A percentile compares a stretch with the other conserved stretches of the same genome.
These are phyloP conservation scores for Ypsolopha sequella DNA, from an alignment of 2,888 invertebrate species.

Conservation along the genomic window DNA sequence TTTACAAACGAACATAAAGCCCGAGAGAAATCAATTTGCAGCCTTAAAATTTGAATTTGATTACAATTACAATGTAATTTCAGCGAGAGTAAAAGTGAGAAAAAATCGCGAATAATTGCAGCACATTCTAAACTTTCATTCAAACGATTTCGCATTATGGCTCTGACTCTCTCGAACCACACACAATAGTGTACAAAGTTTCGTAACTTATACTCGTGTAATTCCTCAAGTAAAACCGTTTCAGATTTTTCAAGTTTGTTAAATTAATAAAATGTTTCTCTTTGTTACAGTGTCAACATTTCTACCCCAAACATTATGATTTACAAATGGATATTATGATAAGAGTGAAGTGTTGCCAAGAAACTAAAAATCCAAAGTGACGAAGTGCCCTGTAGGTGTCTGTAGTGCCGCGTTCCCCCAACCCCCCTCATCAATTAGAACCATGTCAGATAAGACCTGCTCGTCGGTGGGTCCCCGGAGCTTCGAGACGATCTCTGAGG, in stretches of 20 bases:
- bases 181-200: not conserved
- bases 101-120: not conserved
- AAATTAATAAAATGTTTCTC: constrained; percentile 13
- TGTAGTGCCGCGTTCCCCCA: constrained; percentile 60
- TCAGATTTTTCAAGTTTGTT: not conserved
- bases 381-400: constrained; percentile 65
- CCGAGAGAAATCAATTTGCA: not conserved
- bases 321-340: constrained; percentile 72
- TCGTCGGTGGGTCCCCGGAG: constrained; percentile 63
- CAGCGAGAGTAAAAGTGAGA: constrained; percentile 25
- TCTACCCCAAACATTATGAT: constrained; percentile 70
- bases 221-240: too few relatives aligned
- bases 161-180: not conserved
- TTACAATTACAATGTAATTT: constrained; percentile 8
- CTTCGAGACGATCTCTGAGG: constrained; percentile 66
- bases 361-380: constrained; percentile 71
- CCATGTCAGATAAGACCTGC: constrained; percentile 62
- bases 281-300: constrained; percentile 70
- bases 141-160: not conserved
- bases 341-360: constrained; percentile 70
- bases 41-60: not conserved
- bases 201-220: not conserved
- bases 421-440: constrained; percentile 24
- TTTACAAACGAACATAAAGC: not conserved
- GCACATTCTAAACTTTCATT: not conserved